These are phyloP conservation scores for Corythaeola cristata DNA, from an alignment of 2,113 vertebrate genomes.

Conservation along the genomic window DNA sequence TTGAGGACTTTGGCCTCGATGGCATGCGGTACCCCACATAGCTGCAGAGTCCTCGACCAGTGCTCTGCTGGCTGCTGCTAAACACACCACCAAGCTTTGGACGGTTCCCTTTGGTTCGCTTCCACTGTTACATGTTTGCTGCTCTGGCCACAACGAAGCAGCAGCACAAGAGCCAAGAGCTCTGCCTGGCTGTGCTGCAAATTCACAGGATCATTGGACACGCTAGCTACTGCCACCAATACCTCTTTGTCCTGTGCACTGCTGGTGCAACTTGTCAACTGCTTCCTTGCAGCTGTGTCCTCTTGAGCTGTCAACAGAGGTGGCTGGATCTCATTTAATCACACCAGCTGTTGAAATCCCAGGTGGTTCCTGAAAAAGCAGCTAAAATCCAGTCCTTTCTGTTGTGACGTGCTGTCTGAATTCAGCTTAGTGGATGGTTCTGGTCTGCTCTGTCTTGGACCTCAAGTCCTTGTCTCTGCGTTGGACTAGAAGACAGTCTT, in stretches of 20 bases:
- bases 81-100: background rate
- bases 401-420: background rate
- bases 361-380: background rate
- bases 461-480: background rate
- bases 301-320: background rate
- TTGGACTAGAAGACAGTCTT: background rate
- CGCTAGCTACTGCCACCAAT: rapidly evolving
- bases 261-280: background rate
- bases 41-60: background rate
- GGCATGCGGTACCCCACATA: background rate
- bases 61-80: background rate
- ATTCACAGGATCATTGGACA: background rate
- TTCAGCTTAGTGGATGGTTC: background rate
- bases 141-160: background rate
- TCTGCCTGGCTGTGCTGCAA: background rate
- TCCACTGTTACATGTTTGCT: background rate
- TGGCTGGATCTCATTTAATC: background rate
- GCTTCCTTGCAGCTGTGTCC: background rate
- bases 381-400: background rate
- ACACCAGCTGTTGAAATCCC: background rate
- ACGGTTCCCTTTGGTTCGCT: background rate
- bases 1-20: background rate
- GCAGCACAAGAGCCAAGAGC: background rate
- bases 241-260: background rate
- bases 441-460: background rate